These are phyloP conservation scores for Dissostichus mawsoni DNA, from an alignment of 2,113 vertebrate species.

Conservation along the genomic window DNA sequence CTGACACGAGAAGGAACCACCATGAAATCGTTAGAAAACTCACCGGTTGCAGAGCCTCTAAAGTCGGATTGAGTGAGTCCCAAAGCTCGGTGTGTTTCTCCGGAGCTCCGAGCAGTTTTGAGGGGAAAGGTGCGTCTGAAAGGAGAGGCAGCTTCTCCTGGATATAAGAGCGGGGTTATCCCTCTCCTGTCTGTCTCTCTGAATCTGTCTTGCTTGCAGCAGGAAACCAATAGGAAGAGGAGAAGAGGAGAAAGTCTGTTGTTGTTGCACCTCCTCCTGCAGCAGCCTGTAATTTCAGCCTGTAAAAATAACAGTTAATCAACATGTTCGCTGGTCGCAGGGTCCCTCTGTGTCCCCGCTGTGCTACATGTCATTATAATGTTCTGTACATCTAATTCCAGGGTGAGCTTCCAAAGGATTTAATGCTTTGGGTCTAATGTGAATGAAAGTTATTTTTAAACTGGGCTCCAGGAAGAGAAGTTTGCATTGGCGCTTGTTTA, in stretches of 20 bases:
- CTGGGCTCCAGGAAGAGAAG: slow-evolving; percentile 1
- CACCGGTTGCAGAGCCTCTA: slow-evolving; percentile 32
- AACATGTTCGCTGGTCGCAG: slow-evolving; percentile 32
- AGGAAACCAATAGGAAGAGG: slow-evolving; percentile 40
- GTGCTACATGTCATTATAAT: slow-evolving; percentile 21
- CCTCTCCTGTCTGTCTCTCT: not conserved
- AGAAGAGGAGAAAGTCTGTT: slow-evolving; percentile 51
- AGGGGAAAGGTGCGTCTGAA: too few relatives aligned
- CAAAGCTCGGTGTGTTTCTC: slow-evolving; percentile 2
- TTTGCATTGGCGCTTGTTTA: not conserved
- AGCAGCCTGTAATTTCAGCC: slow-evolving; percentile 58
- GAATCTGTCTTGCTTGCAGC: slow-evolving; percentile 18
- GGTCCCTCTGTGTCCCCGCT: not conserved
- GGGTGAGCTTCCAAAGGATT: slow-evolving; percentile 11
- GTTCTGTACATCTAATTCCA: slow-evolving; percentile 36
- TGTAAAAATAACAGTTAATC: slow-evolving; percentile 61
- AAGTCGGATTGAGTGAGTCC: slow-evolving; percentile 14
- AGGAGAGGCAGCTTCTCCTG: slow-evolving; percentile 25
- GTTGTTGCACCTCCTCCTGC: slow-evolving; percentile 58
- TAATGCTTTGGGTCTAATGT: not conserved
- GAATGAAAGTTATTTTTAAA: slow-evolving; percentile 2
- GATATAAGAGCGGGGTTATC: slow-evolving; percentile 35
- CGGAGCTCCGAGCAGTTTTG: not conserved
- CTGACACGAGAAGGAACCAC: not conserved
- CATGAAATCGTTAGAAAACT: not conserved